Conservation (phyloP, 2,888 invertebrate genomes). For the Masnerella sp. region DNA sequence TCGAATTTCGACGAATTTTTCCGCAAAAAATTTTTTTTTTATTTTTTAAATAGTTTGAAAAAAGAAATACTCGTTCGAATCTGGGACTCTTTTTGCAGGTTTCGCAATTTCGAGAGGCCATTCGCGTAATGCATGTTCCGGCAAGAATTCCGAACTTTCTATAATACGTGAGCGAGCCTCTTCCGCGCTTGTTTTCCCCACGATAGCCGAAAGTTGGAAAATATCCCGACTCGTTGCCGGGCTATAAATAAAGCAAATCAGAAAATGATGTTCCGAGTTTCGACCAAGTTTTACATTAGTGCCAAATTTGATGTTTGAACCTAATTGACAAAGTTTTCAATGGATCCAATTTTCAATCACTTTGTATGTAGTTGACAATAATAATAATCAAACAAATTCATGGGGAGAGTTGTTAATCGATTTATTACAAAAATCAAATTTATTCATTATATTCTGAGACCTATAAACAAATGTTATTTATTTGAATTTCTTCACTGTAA, state of each 20-base stretch:
- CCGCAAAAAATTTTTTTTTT: no score
- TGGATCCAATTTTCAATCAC: constrained; percentile 11
- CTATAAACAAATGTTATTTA: no score
- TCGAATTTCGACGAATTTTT: no score
- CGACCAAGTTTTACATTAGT: constrained; percentile 49
- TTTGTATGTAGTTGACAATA: no score
- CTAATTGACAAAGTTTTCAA: constrained; percentile 45
- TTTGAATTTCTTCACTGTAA: no score
- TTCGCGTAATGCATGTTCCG: constrained; percentile 66
- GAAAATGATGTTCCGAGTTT: constrained; percentile 49
- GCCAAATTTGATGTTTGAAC: constrained; percentile 41
- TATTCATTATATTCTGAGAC: no score
- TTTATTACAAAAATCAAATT: no score
- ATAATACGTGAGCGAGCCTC: constrained; percentile 46
- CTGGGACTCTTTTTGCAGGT: constrained; percentile 53
- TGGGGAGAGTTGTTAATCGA: no score
- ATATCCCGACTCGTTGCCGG: constrained; percentile 40
- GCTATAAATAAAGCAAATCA: constrained; percentile 52
- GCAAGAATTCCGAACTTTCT: constrained; percentile 66
- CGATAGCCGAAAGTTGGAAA: constrained; percentile 54
- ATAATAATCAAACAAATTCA: no score
- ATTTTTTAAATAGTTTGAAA: no score
- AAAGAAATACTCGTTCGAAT: no score
- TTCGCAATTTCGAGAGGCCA: constrained; percentile 62
- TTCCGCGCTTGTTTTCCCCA: constrained; percentile 44